Evolutionary conservation across 1,140 invertebrate genomes (phyloP), one percentile per base, ranked within the genome.

Genomic region (Anagrus nilaparvatae): DNA sequence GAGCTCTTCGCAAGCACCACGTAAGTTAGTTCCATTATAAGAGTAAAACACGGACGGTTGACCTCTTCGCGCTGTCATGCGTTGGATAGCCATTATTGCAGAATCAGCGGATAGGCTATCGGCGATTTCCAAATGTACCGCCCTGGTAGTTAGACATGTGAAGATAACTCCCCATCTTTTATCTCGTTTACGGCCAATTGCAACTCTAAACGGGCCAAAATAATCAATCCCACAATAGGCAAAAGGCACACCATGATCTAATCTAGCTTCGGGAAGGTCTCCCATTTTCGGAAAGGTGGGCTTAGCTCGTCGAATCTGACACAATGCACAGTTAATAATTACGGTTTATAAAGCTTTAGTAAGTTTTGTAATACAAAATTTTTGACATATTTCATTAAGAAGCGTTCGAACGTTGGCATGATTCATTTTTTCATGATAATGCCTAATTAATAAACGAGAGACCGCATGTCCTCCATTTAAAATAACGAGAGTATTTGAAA

Each of bases 161-260:
- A 59, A 59, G 5, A 71, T 17, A 13, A 46, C 53, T 6, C 60
- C 45, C 27, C 50, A 66, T 12, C 54, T 33, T 33, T 63, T 65
- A 8, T 56, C 45, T 10, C n/a, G 42, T 1, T 45, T 37, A 35
- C 54, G 24, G 4, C 50, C 45, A 12, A 48, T 47, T 18, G 41
- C 50, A 0, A 53, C 36, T 19, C 48, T 44, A 19, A 60, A 25
- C 2, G 56, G 56, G 0, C 54, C 53, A 35, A 53, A 55, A 21
- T 51, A 61, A 33, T 60, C 56, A 9, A 56, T 30, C 0, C 57
- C 55, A 9, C 36, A 29, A 20, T 39, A 41, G 10, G 38, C 48
- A 20, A 58, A 59, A 0, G 57, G 52, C n/a, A 47, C 39, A 28
- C 47, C 18, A 19, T 47, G 27, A 5, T 49, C 39, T 16, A 59